phyloP scores from a whole-genome alignment of 2,888 invertebrate species.

The Rhabditoides inermis region DNA sequence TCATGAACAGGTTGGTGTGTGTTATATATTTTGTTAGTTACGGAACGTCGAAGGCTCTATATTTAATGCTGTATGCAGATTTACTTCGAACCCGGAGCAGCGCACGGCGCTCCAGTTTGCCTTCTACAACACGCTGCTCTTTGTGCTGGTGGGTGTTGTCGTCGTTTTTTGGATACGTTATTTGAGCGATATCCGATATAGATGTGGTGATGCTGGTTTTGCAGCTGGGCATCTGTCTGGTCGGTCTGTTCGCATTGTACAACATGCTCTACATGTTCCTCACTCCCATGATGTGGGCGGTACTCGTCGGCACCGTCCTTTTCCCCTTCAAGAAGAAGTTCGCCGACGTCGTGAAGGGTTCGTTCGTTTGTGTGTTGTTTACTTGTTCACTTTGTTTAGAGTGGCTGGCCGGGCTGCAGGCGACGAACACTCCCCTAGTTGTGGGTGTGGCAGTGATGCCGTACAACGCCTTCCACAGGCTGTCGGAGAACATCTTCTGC shows the following conservation, averaged over 20 bases:
- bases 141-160: slow-evolving; percentile 41
- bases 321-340: slow-evolving; percentile 83
- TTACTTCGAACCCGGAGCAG: slow-evolving; percentile 28
- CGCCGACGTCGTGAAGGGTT: slow-evolving; percentile 58
- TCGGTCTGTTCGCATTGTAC: slow-evolving; percentile 70
- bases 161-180: too few species aligned
- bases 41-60: not conserved
- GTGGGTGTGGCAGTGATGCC: slow-evolving; percentile 60
- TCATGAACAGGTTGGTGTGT: too few species aligned
- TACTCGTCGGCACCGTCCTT: slow-evolving; percentile 89
- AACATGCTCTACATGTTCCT: slow-evolving; percentile 57
- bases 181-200: not conserved
- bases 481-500: slow-evolving; percentile 30
- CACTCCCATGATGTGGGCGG: slow-evolving; percentile 86
- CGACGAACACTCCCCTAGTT: slow-evolving; percentile 55
- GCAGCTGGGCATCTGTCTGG: slow-evolving; percentile 49
- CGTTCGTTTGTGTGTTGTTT: not conserved
- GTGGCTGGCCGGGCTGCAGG: slow-evolving; percentile 39
- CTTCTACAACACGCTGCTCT: slow-evolving; percentile 43
- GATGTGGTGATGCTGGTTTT: slow-evolving; percentile 6
- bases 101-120: slow-evolving; percentile 41
- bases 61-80: slow-evolving; percentile 1
- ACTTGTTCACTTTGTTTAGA: slow-evolving; percentile 13
- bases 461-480: slow-evolving; percentile 57
- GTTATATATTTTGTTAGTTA: not conserved